Base-by-base conservation (phyloP, 1,140 invertebrate genomes). In the Centruroides sculpturatus region DNA sequence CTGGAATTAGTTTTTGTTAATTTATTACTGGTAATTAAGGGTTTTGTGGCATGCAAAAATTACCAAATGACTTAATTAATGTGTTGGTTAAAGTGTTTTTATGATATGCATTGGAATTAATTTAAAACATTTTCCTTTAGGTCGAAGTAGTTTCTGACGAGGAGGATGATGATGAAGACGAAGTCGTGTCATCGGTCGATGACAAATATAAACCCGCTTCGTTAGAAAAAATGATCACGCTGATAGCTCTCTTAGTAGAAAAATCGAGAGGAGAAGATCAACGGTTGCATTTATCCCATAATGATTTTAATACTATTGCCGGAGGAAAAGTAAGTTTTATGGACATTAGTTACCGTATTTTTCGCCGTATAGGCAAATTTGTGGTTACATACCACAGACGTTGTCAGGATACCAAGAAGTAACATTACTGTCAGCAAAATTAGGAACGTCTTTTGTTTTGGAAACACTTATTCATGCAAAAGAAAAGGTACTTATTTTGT, bases 401-500 rank as follows among this genome's bases (percentile, higher is more conserved):
- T 74, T 96, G 54, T 75, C 89, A 23, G 79, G 84, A 61, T 67
- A 68, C 35, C 81, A 85, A 2, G 85, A 89, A 66, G 83, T 93
- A 36, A 86, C 87, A 0, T 82, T 92, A 64, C 82, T 89, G 66
- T 85, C 90, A 1, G 87, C 90, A 0, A 84, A 92, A 66, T 75
- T 97, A 7, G 90, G 90, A 3, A 89, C 90, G 0, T 90, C 89
- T 0, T 97, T 97, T 75, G 92, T 96, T 65, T 85, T 96, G 59
- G 92, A 96, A 76, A 95, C 91, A 0, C 90, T 95, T 66, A 95
- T 97, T 72, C 92, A 96, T 73, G 89, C 92, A 23, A 95, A 95
- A 75, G 92, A 97, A 75, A 95, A 95, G 80, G 85, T 86, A 73
- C n/a, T 66, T 47, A 61, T 47, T 23, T 23, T 23, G 23, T 23